Percentiles rank a stretch among this genome's conserved stretches.
Conservation (phyloP, 2,113 vertebrate species). For the Chloropsis hardwickii region DNA sequence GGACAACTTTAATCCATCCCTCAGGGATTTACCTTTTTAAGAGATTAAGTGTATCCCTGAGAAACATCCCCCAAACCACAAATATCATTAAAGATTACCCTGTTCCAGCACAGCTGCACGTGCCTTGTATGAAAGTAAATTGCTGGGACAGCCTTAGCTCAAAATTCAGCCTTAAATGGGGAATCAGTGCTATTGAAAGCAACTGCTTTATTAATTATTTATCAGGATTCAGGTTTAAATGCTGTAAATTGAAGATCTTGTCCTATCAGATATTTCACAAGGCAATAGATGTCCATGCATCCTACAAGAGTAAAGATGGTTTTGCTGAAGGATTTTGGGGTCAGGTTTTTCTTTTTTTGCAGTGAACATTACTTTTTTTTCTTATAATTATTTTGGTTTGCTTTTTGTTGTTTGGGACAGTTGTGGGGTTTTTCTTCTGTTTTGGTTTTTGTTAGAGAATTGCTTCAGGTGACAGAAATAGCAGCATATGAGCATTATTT, state of each 20-base stretch:
- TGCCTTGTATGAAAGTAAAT: background rate
- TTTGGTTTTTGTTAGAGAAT: background rate
- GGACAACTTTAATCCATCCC: background rate
- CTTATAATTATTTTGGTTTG: background rate
- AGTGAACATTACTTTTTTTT: background rate
- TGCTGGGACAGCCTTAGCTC: background rate
- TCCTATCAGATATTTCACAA: background rate
- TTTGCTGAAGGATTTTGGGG: background rate
- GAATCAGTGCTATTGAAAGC: background rate
- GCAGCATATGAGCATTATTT: background rate
- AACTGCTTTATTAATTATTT: background rate
- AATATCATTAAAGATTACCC: background rate
- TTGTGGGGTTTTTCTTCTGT: rapidly evolving
- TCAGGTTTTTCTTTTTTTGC: background rate
- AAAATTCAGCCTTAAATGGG: background rate
- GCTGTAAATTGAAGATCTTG: background rate
- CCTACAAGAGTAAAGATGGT: background rate
- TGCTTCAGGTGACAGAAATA: background rate
- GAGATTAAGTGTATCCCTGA: background rate
- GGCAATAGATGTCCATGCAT: background rate
- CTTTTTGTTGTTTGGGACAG: too few relatives aligned
- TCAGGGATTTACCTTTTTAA: background rate
- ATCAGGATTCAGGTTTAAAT: background rate
- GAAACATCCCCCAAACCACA: background rate
- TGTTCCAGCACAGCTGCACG: rapidly evolving